Percentiles rank a stretch among this genome's conserved stretches.
Conservation (phyloP, 2,113 vertebrate genomes). For the Corydoras maculifer region DNA sequence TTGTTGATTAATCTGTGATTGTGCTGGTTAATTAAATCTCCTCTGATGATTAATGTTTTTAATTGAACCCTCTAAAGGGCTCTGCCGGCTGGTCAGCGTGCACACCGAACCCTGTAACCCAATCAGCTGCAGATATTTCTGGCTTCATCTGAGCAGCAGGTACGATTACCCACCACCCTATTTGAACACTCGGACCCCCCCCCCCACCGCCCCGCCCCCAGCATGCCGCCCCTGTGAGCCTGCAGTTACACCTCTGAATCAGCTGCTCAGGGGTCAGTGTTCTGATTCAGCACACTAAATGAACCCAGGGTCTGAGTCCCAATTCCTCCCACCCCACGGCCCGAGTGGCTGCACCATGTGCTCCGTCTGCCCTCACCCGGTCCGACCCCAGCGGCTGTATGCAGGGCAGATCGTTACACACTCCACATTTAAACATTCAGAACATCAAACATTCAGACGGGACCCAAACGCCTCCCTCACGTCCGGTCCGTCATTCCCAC, state of each 20-base stretch:
- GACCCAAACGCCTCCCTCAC: too few relatives aligned
- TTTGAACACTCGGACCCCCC: too few relatives aligned
- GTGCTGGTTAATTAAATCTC: too few relatives aligned
- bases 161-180: constrained; percentile 1
- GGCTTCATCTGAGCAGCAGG: constrained; percentile 6
- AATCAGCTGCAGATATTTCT: constrained; percentile 13
- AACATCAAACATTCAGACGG: too few relatives aligned
- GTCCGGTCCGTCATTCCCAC: constrained; percentile 8
- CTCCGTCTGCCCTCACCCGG: not conserved
- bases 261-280: constrained; percentile 35
- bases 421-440: too few relatives aligned
- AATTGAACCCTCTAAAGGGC: not conserved
- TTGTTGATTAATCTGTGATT: too few relatives aligned
- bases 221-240: too few relatives aligned
- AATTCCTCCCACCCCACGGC: constrained; percentile 40
- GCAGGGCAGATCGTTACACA: not conserved
- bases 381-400: not conserved
- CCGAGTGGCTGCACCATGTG: constrained; percentile 9
- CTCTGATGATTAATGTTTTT: too few relatives aligned
- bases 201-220: too few relatives aligned
- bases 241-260: not conserved
- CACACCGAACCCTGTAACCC: not conserved
- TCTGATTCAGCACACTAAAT: constrained; percentile 48
- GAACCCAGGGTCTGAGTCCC: constrained; percentile 22
- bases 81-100: not conserved